These are phyloP conservation scores for Biston betularia DNA, from an alignment of 2,888 invertebrate genomes.

Conservation along the genomic window DNA sequence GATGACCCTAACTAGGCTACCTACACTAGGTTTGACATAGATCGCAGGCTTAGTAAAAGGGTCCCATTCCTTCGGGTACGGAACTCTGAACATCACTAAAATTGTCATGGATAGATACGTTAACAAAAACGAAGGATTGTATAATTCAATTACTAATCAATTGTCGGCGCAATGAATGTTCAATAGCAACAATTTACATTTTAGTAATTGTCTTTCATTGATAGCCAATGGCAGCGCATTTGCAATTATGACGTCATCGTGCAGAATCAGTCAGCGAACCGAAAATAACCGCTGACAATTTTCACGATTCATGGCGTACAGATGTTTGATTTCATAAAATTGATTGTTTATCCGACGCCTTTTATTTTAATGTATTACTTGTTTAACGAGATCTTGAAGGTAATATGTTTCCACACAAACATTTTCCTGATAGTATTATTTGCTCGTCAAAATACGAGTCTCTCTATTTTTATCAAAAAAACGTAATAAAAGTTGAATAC, in stretches of 20 bases:
- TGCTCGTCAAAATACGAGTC: too few species aligned
- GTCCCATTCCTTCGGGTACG: too few species aligned
- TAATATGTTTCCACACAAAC: too few species aligned
- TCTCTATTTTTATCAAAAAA: too few species aligned
- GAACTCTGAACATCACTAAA: not conserved
- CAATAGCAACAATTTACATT: not conserved
- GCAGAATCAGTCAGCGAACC: not conserved
- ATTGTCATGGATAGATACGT: not conserved
- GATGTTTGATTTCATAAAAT: constrained; percentile 23
- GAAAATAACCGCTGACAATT: constrained; percentile 8
- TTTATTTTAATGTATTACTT: not conserved
- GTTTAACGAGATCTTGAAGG: not conserved
- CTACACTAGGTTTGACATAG: too few species aligned
- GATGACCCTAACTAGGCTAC: not conserved
- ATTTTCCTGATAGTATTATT: too few species aligned
- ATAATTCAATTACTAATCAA: not conserved
- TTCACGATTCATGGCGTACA: not conserved
- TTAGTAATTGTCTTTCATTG: constrained; percentile 32
- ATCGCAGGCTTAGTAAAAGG: too few species aligned
- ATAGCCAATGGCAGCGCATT: constrained; percentile 35
- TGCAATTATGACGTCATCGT: constrained; percentile 18
- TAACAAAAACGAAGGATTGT: too few species aligned
- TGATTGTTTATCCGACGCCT: not conserved
- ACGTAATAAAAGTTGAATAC: too few species aligned
- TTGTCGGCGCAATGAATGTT: not conserved